Percentiles rank a stretch among this genome's conserved stretches.
These are phyloP conservation scores for Mormoops blainvillei DNA, from an alignment of 2,113 vertebrate species.

Conservation along the genomic window DNA sequence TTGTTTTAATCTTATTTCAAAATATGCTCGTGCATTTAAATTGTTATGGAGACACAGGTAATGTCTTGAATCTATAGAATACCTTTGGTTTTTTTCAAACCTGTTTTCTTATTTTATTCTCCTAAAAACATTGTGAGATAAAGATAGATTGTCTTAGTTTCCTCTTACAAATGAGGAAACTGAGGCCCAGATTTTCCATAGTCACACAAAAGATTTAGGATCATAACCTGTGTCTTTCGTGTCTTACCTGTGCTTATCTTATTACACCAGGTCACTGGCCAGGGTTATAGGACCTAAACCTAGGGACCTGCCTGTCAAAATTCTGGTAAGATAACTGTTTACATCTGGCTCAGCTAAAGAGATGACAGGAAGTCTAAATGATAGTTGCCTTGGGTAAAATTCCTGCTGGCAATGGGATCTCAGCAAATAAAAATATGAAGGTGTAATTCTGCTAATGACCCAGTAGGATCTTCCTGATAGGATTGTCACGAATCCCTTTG, in stretches of 20 bases:
- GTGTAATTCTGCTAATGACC: not conserved
- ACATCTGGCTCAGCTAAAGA: not conserved
- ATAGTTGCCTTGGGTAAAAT: not conserved
- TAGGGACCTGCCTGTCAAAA: not conserved
- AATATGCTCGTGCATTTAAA: not conserved
- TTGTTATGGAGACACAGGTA: not conserved
- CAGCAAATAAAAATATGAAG: not conserved
- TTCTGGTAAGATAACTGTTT: not conserved
- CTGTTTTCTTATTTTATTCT: not conserved
- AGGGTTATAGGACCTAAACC: not conserved
- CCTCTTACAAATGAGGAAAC: not conserved
- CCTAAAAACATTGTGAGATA: not conserved
- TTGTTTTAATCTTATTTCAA: constrained; percentile 18
- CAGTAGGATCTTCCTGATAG: not conserved
- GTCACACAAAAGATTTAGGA: not conserved
- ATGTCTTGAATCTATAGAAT: not conserved
- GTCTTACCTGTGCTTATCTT: not conserved
- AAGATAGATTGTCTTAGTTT: not conserved
- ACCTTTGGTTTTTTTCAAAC: not conserved
- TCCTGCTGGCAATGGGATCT: not conserved
- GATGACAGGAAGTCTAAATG: not conserved
- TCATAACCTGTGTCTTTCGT: not conserved
- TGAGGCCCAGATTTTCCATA: not conserved
- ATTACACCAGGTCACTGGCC: not conserved
- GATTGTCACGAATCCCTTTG: not conserved